Evolutionary conservation across 2,888 invertebrate species (phyloP).

Genomic region (Margaritifera margaritifera): DNA sequence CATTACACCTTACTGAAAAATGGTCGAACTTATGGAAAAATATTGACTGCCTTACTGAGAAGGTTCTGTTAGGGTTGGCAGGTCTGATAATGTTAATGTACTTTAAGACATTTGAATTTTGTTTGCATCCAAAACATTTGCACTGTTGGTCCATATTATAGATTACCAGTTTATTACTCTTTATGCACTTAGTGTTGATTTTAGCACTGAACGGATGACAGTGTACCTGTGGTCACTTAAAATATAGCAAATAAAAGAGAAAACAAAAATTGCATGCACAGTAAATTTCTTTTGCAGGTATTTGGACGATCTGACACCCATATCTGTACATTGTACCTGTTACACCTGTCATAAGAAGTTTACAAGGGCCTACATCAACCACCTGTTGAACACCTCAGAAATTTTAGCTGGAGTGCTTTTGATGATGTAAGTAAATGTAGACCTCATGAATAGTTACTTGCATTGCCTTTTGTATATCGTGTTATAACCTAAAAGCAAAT

Average conservation of each 20-base stretch:
- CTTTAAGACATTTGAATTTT: too few species aligned
- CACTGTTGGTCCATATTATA: too few species aligned
- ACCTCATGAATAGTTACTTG: background rate
- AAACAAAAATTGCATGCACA: background rate
- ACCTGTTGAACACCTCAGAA: conserved; percentile 88
- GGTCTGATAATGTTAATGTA: too few species aligned
- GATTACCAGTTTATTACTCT: background rate
- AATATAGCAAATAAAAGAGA: background rate
- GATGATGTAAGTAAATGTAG: conserved; percentile 78
- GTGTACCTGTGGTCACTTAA: background rate
- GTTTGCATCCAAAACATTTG: too few species aligned
- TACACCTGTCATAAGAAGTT: conserved; percentile 84
- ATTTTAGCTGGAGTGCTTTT: conserved; percentile 86
- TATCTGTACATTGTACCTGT: conserved; percentile 83
- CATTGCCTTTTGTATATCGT: too few species aligned
- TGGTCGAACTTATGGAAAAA: too few species aligned
- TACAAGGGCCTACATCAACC: conserved; percentile 88
- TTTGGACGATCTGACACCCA: conserved; percentile 84
- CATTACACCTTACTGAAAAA: too few species aligned
- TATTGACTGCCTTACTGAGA: too few species aligned
- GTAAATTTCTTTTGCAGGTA: conserved; percentile 74
- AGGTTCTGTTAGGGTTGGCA: too few species aligned
- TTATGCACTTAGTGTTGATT: background rate
- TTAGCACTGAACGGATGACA: background rate
- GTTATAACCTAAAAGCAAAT: background rate